Conservation (phyloP, 2,797 vertebrate species). For the Sphenopsis melanotis region DNA sequence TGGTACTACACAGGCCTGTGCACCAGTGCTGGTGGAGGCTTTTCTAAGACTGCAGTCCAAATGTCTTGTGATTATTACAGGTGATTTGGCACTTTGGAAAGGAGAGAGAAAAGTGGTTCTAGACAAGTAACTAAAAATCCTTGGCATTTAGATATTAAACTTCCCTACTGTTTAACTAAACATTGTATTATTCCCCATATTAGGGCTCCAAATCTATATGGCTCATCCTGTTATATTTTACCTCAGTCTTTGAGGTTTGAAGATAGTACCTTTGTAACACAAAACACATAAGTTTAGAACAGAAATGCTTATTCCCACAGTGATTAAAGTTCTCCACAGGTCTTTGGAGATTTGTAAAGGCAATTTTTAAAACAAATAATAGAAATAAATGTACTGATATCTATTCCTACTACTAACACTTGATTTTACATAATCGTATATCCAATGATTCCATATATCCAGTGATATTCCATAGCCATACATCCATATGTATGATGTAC, state of each 20-base stretch:
- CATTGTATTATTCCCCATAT: background rate
- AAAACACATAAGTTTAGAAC: background rate
- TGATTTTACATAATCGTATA: background rate
- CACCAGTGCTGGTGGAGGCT: background rate
- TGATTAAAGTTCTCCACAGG: background rate
- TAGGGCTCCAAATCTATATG: background rate
- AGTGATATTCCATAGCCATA: background rate
- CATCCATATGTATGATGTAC: background rate
- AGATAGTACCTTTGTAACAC: background rate
- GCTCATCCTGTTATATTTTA: background rate
- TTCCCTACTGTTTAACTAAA: background rate
- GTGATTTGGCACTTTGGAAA: background rate
- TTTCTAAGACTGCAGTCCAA: background rate
- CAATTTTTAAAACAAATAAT: background rate
- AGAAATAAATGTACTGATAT: background rate
- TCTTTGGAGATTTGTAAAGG: background rate
- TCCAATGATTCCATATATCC: background rate
- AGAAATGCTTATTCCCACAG: background rate
- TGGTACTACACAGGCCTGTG: background rate
- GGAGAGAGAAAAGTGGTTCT: background rate
- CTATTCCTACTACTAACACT: background rate
- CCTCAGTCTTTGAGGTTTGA: background rate
- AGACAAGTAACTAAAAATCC: background rate
- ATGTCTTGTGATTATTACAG: background rate
- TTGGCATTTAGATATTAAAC: background rate